phyloP scores from a whole-genome alignment of 2,113 vertebrate genomes.

The Vanacampus margaritifer region DNA sequence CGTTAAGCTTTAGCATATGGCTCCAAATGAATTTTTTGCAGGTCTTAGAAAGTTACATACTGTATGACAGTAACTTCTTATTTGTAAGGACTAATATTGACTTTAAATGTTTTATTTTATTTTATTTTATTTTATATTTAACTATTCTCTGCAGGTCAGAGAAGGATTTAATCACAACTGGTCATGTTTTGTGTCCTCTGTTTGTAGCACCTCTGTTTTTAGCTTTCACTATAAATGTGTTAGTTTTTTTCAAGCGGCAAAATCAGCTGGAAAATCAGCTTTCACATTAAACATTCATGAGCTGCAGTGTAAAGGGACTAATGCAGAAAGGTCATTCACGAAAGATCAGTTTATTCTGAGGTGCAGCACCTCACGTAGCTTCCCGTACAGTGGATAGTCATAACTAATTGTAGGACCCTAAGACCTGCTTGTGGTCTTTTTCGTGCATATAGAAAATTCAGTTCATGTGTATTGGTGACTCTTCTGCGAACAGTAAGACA shows the following conservation, averaged over 20 bases:
- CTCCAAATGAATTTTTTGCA: too few relatives aligned
- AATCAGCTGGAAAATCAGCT: slow-evolving; percentile 40
- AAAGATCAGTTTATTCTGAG: slow-evolving; percentile 48
- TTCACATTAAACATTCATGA: slow-evolving; percentile 72
- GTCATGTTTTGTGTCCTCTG: slow-evolving; percentile 23
- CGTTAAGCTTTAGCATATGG: too few relatives aligned
- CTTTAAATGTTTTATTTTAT: too few relatives aligned
- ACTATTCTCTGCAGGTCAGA: slow-evolving; percentile 23
- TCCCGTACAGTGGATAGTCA: slow-evolving; percentile 24
- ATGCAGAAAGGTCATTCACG: slow-evolving; percentile 66
- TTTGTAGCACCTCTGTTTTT: slow-evolving; percentile 40
- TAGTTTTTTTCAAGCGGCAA: slow-evolving; percentile 54
- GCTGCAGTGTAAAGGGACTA: slow-evolving; percentile 55
- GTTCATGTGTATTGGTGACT: slow-evolving; percentile 1
- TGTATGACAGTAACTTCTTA: too few relatives aligned
- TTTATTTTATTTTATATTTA: slow-evolving; percentile 2
- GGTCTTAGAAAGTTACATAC: too few relatives aligned
- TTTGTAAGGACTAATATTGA: too few relatives aligned
- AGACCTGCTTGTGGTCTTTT: slow-evolving; percentile 11
- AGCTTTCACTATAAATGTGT: slow-evolving; percentile 50
- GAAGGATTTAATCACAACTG: slow-evolving; percentile 39
- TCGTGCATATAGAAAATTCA: slow-evolving; percentile 35
- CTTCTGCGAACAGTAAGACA: neutral
- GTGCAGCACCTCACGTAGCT: slow-evolving; percentile 26
- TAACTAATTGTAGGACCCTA: slow-evolving; percentile 42